These are phyloP conservation scores for Fringilla coelebs DNA, from an alignment of 2,797 vertebrate genomes.

Conservation along the genomic window DNA sequence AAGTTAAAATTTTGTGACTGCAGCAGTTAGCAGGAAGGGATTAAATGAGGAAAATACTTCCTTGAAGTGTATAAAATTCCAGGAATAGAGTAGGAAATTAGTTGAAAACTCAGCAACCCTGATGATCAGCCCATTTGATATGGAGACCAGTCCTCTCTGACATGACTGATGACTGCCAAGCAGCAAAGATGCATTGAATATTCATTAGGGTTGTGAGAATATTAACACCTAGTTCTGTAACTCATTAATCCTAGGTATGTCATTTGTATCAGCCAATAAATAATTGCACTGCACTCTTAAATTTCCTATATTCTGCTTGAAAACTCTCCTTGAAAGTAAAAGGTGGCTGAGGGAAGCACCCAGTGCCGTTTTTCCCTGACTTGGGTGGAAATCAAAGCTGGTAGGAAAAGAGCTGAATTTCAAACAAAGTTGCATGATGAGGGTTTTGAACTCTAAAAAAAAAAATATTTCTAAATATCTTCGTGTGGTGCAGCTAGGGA, in stretches of 20 bases:
- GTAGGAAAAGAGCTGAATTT: not conserved
- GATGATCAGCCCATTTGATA: not conserved
- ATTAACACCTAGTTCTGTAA: not conserved
- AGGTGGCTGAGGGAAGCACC: not conserved
- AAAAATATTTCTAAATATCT: not conserved
- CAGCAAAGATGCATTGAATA: not conserved
- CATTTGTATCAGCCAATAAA: not conserved
- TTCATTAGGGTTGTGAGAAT: not conserved
- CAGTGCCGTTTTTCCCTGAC: fast-evolving
- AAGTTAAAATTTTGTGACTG: not conserved
- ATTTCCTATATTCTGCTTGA: not conserved
- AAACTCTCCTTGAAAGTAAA: not conserved
- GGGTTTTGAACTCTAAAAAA: not conserved
- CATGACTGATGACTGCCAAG: not conserved
- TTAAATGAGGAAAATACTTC: not conserved
- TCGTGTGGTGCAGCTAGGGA: not conserved
- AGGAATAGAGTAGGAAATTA: not conserved
- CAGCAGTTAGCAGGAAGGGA: not conserved
- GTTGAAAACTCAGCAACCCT: not conserved
- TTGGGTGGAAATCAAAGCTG: not conserved
- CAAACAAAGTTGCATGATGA: not conserved
- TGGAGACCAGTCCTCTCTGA: not conserved
- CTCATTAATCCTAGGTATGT: not conserved
- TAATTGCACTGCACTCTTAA: not conserved
- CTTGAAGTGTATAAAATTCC: not conserved